A percentile compares a stretch with the other conserved stretches of the same genome.
Conservation (phyloP, 2,113 vertebrate species). For the Anas platyrhynchos region DNA sequence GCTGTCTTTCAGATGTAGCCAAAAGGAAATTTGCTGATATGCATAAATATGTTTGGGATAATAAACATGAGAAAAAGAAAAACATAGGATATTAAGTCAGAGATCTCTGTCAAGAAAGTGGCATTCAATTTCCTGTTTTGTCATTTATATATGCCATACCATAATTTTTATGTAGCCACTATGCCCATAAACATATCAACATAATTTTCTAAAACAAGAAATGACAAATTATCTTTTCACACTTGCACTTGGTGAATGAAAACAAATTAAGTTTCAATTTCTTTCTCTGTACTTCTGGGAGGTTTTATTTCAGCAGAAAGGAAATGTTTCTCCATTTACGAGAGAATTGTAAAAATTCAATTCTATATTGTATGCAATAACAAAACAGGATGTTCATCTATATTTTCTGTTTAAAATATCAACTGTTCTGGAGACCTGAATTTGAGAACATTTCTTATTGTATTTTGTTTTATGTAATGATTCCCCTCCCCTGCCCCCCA, state of each 20-base stretch:
- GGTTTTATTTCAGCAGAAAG: conserved; percentile 68
- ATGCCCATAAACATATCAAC: conserved; percentile 67
- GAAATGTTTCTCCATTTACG: conserved; percentile 19
- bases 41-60: conserved; percentile 71
- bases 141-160: conserved; percentile 63
- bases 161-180: conserved; percentile 64
- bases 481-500: background rate
- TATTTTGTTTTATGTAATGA: background rate
- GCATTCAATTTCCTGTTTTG: conserved; percentile 75
- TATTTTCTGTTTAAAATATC: conserved; percentile 21
- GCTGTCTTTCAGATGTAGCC: conserved; percentile 69
- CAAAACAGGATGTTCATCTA: background rate
- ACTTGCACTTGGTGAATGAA: conserved; percentile 70
- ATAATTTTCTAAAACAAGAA: conserved; percentile 69
- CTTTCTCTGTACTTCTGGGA: conserved; percentile 55
- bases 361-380: conserved; percentile 7
- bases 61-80: conserved; percentile 71
- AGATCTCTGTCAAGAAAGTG: conserved; percentile 50
- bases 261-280: conserved; percentile 76
- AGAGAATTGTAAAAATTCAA: conserved; percentile 51
- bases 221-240: conserved; percentile 75
- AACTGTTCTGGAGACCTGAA: background rate
- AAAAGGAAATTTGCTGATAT: conserved; percentile 74
- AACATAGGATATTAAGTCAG: conserved; percentile 62
- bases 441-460: conserved; percentile 3